Base-by-base conservation (phyloP, 2,797 vertebrate genomes). In the Heliangelus exortis region DNA sequence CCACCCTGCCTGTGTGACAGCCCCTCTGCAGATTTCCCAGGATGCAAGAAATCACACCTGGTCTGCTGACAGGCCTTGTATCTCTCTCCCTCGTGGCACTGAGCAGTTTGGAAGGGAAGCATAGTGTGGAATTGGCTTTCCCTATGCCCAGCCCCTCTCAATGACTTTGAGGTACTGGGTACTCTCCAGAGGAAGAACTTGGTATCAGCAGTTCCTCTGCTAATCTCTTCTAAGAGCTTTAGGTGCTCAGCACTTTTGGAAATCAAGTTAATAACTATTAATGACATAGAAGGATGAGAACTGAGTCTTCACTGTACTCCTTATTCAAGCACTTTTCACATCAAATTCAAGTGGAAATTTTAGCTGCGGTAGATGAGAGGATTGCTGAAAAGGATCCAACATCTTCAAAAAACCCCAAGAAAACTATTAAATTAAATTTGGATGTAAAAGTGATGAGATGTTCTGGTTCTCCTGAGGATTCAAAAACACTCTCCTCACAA, bases 191-290 rank as follows among this genome's bases (percentile, higher is more conserved):
- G 63, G 53, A 90, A 33, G 74, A 96, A 93, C 79, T 95, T n/a
- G 61, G 73, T 63, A 93, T 96, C 93, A 96, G 93, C 92, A 94
- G 63, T 96, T 96, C 85, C 89, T 91, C 55, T 10, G 18, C 76
- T 96, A 96, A 93, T 95, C 89, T 91, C 74, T 89, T 53, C 66
- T 91, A 88, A 97, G 91, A 96, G 91, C 80, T 95, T 86, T 69
- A 93, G 95, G 65, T 87, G 67, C 87, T 95, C 94, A 96, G 94
- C 94, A 94, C 67, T 96, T 96, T 84, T 68, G 57, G 84, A 96
- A 95, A 96, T 90, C 88, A 92, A 96, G 72, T 95, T 95, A 96
- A 95, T 95, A 94, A 92, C 89, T 88, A 91, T 88, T 96, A 96
- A 93, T 76, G 91, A 93, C 71, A 88, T 66, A 92, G 91, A 90